Base-by-base conservation (phyloP, 2,888 invertebrate species). In the Apocheima hispidaria region DNA sequence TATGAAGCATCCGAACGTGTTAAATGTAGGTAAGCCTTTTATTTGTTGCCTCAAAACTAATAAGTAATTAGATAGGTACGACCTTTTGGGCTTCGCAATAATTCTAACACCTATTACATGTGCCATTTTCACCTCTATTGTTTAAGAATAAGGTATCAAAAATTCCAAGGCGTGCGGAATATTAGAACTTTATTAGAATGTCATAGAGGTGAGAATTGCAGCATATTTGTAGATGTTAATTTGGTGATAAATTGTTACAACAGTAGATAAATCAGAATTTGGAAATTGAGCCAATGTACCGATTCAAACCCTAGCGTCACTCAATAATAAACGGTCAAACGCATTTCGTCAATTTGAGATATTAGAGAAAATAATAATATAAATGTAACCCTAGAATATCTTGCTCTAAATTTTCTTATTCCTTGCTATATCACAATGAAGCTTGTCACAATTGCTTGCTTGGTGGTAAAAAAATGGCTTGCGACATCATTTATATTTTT, bases 21-120 rank as follows among this genome's bases (percentile, higher is more conserved):
- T 9, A 4, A 9, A 46, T 30, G 16, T 30, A 30, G 18, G 10
- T 18, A 30, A 20, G 20, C 18, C 30, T 46, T 30, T 6, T 33
- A 46, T 7, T n/a, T 30, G 6, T 46, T 46, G 30, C 46, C 23
- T 46, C 20, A 46, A 44, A 46, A 30, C 46, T 20, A 46, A 20
- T 26, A 44, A 16, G 26, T 26, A 44, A 26, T 46, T 30, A n/a
- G n/a, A n/a, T n/a, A 44, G 16, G 26, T 44, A 20, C 46, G 46
- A 46, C 46, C 46, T 46, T 46, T 46, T 18, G 18, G 10, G 16
- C 28, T 28, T 44, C 20, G 30, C 30, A 46, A 30, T 20, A 30
- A 18, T 3, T 18, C 12, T 30, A 30, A 38, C 40, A 48, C 10
- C 10, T 18, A 18, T 46, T 6, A n/a, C 1, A 46, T 6, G 30